Base-by-base conservation (phyloP, 2,797 vertebrate species). In the Melanotaenia nigrans region DNA sequence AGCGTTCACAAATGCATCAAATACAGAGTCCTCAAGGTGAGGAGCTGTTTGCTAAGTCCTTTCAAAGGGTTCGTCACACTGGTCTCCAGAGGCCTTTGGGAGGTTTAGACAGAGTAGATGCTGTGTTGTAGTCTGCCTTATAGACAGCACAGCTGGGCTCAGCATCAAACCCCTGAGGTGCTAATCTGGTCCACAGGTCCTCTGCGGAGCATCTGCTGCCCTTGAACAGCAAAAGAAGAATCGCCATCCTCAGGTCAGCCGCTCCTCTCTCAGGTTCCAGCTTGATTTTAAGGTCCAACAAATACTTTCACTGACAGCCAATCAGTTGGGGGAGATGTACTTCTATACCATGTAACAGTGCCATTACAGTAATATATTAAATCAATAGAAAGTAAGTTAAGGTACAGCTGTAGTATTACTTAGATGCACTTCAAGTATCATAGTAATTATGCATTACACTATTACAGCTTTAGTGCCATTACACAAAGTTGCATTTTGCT, bases 121-220 rank as follows among this genome's bases (percentile, higher is more conserved):
- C 83, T 49, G 78, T 77, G 67, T 66, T 66, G 57, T 63, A 68
- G 62, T 61, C 63, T 79, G 75, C 62, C 22, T 58, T 80, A 75
- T 74, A 79, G 87, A 87, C 60, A 25, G 77, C 90, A 87, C 93
- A 94, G 92, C 92, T 95, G 93, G 88, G 82, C 85, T 89, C 87
- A 63, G 35, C 67, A 76, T 32, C 63, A 61, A 78, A 83, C 58
- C 83, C 91, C 82, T 22, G 66, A 85, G 90, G 92, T 86, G 88
- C 77, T 89, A 91, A 93, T 93, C 92, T 92, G 88, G 83, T 86
- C 85, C 79, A 85, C 78, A 78, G 84, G 76, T 88, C 81, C 77
- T 84, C 70, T 3, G 24, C 20, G 58, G 77, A 83, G 79, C 90
- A 84, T 92, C 90, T 91, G 90, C 91, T 86, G 84, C 86, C 64